A percentile compares a stretch with the other conserved stretches of the same genome.
phyloP scores from a whole-genome alignment of 2,113 vertebrate species.

The Heterocephalus glaber region DNA sequence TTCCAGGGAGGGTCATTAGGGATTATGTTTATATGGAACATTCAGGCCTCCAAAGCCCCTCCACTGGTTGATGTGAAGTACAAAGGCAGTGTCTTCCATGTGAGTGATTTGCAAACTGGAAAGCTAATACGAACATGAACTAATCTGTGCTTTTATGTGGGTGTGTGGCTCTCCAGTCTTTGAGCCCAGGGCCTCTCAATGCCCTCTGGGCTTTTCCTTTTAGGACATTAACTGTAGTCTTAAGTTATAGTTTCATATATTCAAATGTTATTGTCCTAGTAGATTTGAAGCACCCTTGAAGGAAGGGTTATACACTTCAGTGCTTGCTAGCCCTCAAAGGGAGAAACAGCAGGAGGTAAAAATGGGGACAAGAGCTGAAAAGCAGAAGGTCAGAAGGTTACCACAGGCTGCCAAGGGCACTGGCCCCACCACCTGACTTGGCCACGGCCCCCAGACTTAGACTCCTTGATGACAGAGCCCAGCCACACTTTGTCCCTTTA shows the following conservation, averaged over 20 bases:
- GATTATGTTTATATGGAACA: neutral
- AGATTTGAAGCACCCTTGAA: neutral
- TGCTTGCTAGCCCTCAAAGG: neutral
- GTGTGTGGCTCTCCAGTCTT: neutral
- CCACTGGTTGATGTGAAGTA: neutral
- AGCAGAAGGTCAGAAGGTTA: constrained; percentile 7
- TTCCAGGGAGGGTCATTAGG: neutral
- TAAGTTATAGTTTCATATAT: neutral
- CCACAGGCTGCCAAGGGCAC: neutral
- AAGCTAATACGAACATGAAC: neutral
- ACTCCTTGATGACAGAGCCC: neutral
- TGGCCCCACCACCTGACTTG: neutral
- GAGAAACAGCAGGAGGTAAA: constrained; percentile 12
- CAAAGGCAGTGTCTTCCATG: neutral
- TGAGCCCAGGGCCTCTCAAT: neutral
- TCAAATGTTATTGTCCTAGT: neutral
- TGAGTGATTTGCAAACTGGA: neutral
- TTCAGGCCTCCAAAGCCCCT: neutral
- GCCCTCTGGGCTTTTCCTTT: neutral
- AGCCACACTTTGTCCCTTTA: neutral
- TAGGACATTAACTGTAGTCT: neutral
- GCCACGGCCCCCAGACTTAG: neutral
- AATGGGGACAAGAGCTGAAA: neutral
- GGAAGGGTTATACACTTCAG: neutral
- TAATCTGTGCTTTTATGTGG: neutral